phyloP scores from a whole-genome alignment of 64 coral and sea anemone species.

The Stichodactyla mertensii region DNA sequence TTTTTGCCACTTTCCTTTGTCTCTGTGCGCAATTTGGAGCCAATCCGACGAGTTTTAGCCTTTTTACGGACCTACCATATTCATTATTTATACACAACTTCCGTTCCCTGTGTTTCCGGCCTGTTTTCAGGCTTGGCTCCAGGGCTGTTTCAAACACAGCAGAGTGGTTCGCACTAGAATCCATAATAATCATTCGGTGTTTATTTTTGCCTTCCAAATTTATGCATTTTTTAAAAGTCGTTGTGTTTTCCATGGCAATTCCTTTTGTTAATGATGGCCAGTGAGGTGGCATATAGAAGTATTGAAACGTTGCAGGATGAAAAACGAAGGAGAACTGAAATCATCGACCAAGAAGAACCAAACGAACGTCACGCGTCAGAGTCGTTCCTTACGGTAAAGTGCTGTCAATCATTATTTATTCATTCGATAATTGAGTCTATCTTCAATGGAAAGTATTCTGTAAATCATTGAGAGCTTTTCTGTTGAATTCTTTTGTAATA shows the following conservation, averaged over 20 bases:
- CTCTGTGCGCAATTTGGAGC: no score
- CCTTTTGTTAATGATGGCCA: slow-evolving; percentile 14
- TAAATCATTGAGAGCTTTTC: neutral
- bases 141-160: no score
- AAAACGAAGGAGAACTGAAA: neutral
- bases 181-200: no score
- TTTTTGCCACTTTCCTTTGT: no score
- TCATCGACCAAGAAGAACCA: neutral
- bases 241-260: slow-evolving; percentile 43
- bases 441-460: neutral
- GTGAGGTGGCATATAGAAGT: slow-evolving; percentile 47
- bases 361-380: neutral
- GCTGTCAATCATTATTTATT: neutral
- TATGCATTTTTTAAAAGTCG: neutral
- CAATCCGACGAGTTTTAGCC: no score
- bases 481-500: neutral
- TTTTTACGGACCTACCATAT: no score
- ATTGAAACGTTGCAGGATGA: neutral
- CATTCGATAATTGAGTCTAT: neutral
- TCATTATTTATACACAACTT: no score
- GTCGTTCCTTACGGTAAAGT: neutral
- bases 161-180: no score
- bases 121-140: no score
- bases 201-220: neutral
- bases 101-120: no score